phyloP scores from a whole-genome alignment of 1,140 invertebrate species.

The Oedothorax gibbosus region DNA sequence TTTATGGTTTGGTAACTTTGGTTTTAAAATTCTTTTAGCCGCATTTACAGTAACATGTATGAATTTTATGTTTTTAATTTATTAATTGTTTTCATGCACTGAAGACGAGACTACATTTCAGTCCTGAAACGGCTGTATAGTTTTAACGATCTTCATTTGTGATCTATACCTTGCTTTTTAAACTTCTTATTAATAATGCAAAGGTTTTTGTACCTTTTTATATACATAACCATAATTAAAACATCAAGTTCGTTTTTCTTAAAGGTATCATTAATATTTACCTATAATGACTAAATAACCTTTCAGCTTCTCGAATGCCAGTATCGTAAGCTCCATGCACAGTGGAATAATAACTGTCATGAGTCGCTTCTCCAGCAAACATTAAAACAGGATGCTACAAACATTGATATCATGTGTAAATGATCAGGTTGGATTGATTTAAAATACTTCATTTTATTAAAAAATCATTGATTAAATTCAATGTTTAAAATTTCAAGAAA shows the following conservation, averaged over 20 bases:
- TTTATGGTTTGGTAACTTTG: neutral
- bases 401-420: neutral
- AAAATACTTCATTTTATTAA: too few species aligned
- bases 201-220: neutral
- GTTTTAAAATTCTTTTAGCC: neutral
- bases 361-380: slow-evolving; percentile 91
- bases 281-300: slow-evolving; percentile 41
- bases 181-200: too few species aligned
- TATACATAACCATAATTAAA: neutral
- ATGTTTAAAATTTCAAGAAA: too few species aligned
- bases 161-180: too few species aligned
- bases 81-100: neutral
- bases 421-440: too few species aligned
- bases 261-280: neutral
- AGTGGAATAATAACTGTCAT: slow-evolving; percentile 79
- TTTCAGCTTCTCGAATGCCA: slow-evolving; percentile 70
- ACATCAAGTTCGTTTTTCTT: neutral
- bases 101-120: too few species aligned
- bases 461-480: too few species aligned
- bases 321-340: slow-evolving; percentile 76
- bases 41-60: neutral
- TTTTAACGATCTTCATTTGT: too few species aligned
- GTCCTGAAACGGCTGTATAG: neutral
- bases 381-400: slow-evolving; percentile 73
- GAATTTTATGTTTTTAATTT: neutral